Base-by-base conservation (phyloP, 2,888 invertebrate genomes). In the Linyphia triangularis region DNA sequence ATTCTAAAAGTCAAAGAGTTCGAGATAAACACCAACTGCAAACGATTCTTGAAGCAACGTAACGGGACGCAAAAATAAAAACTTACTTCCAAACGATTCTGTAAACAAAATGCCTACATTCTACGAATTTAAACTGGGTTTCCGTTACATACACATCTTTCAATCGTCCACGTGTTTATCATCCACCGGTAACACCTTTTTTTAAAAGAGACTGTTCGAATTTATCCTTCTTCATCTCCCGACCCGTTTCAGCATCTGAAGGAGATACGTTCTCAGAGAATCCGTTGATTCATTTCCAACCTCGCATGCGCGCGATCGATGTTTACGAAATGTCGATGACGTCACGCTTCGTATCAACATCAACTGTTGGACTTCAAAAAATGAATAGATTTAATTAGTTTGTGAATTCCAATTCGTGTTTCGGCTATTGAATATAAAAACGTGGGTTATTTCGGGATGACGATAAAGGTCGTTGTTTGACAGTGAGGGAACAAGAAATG, bases 281-380 rank as follows among this genome's bases (percentile, higher is more conserved):
- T 65, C 57, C 51, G 63, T 40, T 22, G 33, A 19, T 81, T 81
- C 69, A 33, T 59, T 81, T 51, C 72, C 40, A 43, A 61, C 61
- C 61, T 82, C 72, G 72, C 59, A 82, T 70, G 85, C 78, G 77
- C 85, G 78, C 78, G 85, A 85, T 85, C 85, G 85, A 85, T 85
- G 85, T 85, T 85, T 85, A 72, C 78, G 70, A 72, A 85, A 78
- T 43, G 40, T 33, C 19, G n/a, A 70, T 85, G 85, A 85, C 85
- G 78, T 85, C 85, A 78, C 28, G 40, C 13, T 13, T 37, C 51
- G 73, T 51, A 75, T 37, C 51, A 73, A 26, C 59, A 78, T 51
- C 67, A 65, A 57, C 26, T 77, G 77, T 59, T 69, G 13, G 22
- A 67, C 16, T 33, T n/a, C 16, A 19, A 67, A n/a, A n/a, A n/a